Evolutionary conservation across 2,888 invertebrate species (phyloP).

Genomic region (Platycheirus albimanus): DNA sequence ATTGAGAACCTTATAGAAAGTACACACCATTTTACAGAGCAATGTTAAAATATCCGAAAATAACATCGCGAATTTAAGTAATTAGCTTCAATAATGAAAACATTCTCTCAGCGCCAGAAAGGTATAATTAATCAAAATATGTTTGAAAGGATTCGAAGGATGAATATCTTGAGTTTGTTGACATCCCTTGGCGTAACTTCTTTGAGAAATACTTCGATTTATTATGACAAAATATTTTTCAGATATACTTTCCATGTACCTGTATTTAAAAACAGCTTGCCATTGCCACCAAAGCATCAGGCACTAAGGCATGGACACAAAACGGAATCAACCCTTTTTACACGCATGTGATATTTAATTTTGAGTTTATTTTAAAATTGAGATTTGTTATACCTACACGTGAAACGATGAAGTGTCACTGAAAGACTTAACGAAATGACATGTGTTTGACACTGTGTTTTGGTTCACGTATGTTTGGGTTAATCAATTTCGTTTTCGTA

Average conservation of each 20-base stretch:
- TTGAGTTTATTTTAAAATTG: neutral
- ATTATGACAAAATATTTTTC: conserved; percentile 17
- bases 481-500: neutral
- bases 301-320: too few species aligned
- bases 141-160: neutral
- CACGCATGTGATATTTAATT: neutral
- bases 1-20: too few species aligned
- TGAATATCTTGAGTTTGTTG: neutral
- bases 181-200: neutral
- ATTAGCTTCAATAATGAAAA: conserved; percentile 36
- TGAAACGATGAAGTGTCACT: conserved; percentile 9
- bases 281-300: too few species aligned
- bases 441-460: conserved; percentile 22
- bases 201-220: conserved; percentile 23
- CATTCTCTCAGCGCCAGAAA: conserved; percentile 10
- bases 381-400: neutral
- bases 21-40: neutral
- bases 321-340: conserved; percentile 6
- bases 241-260: too few species aligned
- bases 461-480: conserved; percentile 7
- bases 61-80: conserved; percentile 26
- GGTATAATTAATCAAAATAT: conserved; percentile 35
- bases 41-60: conserved; percentile 4
- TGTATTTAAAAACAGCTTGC: conserved; percentile 15
- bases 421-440: conserved; percentile 14